Conservation (phyloP, 2,888 invertebrate genomes). For the Eretmocerus hayati region DNA sequence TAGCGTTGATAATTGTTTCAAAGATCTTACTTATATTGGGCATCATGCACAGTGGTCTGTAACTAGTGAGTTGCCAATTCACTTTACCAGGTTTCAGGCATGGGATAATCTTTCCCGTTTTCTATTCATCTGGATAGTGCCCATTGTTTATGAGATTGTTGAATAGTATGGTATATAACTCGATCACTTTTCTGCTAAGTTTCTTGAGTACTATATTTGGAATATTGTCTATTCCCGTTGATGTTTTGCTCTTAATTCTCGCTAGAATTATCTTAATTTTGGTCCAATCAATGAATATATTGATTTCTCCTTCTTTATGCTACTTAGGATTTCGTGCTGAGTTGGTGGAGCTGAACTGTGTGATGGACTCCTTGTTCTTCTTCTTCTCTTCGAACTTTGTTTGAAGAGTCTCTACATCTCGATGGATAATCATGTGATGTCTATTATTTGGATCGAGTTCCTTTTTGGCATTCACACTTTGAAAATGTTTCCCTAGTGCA, state of each 20-base stretch:
- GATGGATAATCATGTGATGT: background rate
- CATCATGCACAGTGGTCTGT: conserved; percentile 26
- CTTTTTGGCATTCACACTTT: background rate
- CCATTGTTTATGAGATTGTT: conserved; percentile 26
- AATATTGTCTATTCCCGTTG: background rate
- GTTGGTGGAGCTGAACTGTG: background rate
- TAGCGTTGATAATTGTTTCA: conserved; percentile 21
- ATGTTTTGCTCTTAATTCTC: background rate
- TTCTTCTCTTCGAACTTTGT: background rate
- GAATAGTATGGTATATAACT: conserved; percentile 14
- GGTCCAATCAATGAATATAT: background rate
- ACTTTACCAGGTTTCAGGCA: conserved; percentile 15
- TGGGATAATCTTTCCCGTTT: conserved; percentile 24
- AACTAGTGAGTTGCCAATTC: conserved; percentile 14
- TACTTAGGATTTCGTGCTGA: background rate
- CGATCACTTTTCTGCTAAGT: background rate
- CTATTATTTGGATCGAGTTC: background rate
- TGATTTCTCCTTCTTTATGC: background rate
- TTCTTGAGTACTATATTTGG: conserved; percentile 9
- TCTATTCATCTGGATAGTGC: conserved; percentile 28
- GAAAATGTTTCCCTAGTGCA: background rate
- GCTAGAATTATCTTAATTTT: too few relatives aligned
- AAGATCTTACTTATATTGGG: conserved; percentile 26
- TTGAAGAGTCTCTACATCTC: background rate
- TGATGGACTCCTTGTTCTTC: background rate